Evolutionary conservation across 2,888 invertebrate species (phyloP), one percentile per base, ranked within the genome.

Genomic region (Pollenia griseotomentosa): DNA sequence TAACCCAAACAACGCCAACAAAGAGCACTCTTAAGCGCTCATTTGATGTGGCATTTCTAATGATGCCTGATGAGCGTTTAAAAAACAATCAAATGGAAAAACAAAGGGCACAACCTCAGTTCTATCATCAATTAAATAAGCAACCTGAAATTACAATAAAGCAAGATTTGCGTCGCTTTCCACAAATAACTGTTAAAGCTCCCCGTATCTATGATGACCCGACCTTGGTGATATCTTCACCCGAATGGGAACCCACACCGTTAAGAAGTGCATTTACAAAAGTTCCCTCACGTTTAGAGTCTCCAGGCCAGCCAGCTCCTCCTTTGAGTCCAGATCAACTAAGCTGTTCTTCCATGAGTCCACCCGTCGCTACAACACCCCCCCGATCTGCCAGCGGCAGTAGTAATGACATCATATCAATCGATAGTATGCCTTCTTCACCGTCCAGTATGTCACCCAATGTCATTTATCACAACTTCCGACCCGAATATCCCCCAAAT

Each of bases 41-140:
- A 0, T 98, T 98, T 92, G 98, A 98, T 92, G 98, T 98, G 11
- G 98, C 98, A 0, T 98, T 98, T 90, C 94, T 98, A 42, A 97
- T 98, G 95, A 96, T 97, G 93, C 97, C 97, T 1, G 97, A 97
- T 91, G 97, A 97, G 87, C 96, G 97, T 90, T 93, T 96, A 66
- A 96, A 96, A 75, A 78, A 40, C 23, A 81, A 66, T 44, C 87
- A 81, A 42, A 0, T 65, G 33, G 87, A 87, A 95, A 96, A 66
- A 95, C 96, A 89, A 95, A 95, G 88, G 40, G 33, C 14, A 61
- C 86, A 83, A 12, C 40, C 42, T 2, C 89, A 89, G 4, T 87
- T 80, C 1, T 90, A 89, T 8, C 90, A 89, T 1, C 89, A 88
- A 40, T 75, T 82, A 0, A 89, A 88, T 7, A 86, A 88, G 10